Conservation (phyloP, 2,113 vertebrate genomes). For the Ochotona curzoniae region DNA sequence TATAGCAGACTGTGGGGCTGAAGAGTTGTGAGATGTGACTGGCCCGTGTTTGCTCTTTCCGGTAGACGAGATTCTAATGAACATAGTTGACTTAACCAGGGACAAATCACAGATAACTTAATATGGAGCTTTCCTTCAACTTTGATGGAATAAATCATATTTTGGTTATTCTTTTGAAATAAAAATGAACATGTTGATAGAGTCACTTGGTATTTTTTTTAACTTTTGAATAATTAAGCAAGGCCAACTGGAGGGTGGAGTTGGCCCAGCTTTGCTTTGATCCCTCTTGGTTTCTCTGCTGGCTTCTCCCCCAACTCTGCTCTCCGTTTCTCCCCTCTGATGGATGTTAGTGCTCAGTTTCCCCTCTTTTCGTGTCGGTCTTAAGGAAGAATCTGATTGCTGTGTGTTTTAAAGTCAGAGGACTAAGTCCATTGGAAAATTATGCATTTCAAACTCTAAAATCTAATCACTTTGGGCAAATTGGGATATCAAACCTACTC, state of each 20-base stretch:
- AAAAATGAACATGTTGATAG: neutral
- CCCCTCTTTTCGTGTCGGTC: neutral
- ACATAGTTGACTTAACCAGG: slow-evolving; percentile 44
- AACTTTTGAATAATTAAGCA: neutral
- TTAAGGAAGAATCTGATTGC: neutral
- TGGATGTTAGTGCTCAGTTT: neutral
- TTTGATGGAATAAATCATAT: neutral
- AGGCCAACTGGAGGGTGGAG: neutral
- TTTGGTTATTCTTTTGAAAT: neutral
- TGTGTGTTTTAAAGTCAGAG: neutral
- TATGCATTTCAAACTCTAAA: neutral
- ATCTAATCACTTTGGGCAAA: neutral
- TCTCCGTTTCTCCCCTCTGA: neutral
- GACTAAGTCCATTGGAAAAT: neutral
- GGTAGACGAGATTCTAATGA: slow-evolving; percentile 45
- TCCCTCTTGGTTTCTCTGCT: neutral
- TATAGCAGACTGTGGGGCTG: slow-evolving; percentile 60
- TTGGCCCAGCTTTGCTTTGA: neutral
- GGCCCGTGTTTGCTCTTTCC: slow-evolving; percentile 52
- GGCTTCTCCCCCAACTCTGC: too few species aligned
- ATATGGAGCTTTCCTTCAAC: neutral
- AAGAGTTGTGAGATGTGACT: slow-evolving; percentile 33
- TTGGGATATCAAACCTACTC: neutral
- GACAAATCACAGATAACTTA: neutral
- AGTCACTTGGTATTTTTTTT: neutral